phyloP scores from a whole-genome alignment of 2,888 invertebrate species.

The Heliothis peltigera region DNA sequence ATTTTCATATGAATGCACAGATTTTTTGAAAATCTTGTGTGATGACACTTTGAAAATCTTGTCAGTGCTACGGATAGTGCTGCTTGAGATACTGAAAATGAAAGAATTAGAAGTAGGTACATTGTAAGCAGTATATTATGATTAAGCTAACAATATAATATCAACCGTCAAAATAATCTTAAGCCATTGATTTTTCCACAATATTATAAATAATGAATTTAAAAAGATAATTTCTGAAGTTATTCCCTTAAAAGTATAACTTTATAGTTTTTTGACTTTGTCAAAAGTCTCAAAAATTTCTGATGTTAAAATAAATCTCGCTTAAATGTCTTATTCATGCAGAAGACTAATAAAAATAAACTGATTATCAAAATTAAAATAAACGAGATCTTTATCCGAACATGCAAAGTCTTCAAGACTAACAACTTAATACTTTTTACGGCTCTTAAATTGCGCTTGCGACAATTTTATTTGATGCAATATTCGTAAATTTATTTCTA shows the following conservation, averaged over 20 bases:
- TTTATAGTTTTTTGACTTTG: conserved; percentile 1
- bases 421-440: conserved; percentile 26
- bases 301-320: conserved; percentile 43
- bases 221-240: too few relatives aligned
- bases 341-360: conserved; percentile 43
- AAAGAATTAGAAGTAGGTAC: too few relatives aligned
- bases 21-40: too few relatives aligned
- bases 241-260: neutral
- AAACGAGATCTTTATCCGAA: conserved; percentile 48
- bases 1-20: too few relatives aligned
- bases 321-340: conserved; percentile 51
- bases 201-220: neutral
- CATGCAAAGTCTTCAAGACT: conserved; percentile 41
- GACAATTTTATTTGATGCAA: neutral
- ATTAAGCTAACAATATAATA: too few relatives aligned
- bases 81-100: too few relatives aligned
- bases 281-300: conserved; percentile 1
- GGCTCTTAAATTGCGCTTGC: neutral
- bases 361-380: conserved; percentile 42
- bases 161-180: too few relatives aligned
- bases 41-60: too few relatives aligned
- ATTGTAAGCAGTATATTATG: too few relatives aligned
- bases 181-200: too few relatives aligned
- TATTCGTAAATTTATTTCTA: neutral
- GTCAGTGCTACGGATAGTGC: too few relatives aligned